Conservation (phyloP, 2,888 invertebrate species). For the Plebejus melissa region DNA sequence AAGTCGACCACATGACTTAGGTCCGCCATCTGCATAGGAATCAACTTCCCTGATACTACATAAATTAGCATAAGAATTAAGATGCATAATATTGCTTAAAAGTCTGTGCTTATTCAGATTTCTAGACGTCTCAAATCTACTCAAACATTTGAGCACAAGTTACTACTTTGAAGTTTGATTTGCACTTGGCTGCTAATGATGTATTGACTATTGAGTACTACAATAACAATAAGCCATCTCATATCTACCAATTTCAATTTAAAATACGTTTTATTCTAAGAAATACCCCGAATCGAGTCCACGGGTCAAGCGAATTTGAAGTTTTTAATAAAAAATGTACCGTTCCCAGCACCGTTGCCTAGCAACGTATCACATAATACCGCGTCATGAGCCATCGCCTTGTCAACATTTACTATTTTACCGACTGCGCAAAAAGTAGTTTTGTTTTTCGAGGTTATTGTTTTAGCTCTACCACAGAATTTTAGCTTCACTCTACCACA, state of each 20-base stretch:
- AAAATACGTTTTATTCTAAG: background rate
- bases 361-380: slow-evolving; percentile 38
- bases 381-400: slow-evolving; percentile 35
- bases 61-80: too few species aligned
- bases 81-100: too few species aligned
- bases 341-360: slow-evolving; percentile 44
- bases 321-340: slow-evolving; percentile 40
- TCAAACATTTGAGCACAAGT: too few species aligned
- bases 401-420: slow-evolving; percentile 9
- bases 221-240: background rate
- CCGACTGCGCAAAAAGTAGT: background rate
- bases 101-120: too few species aligned
- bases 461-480: too few species aligned
- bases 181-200: background rate
- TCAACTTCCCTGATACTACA: too few species aligned
- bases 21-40: too few species aligned
- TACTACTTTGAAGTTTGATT: background rate
- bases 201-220: background rate
- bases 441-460: background rate
- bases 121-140: too few species aligned
- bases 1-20: too few species aligned
- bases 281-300: background rate
- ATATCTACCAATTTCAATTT: background rate
- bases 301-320: background rate
- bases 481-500: too few species aligned